A percentile compares a stretch with the other conserved stretches of the same genome.
Conservation (phyloP, 2,113 vertebrate species). For the Planiliza haematocheilus region DNA sequence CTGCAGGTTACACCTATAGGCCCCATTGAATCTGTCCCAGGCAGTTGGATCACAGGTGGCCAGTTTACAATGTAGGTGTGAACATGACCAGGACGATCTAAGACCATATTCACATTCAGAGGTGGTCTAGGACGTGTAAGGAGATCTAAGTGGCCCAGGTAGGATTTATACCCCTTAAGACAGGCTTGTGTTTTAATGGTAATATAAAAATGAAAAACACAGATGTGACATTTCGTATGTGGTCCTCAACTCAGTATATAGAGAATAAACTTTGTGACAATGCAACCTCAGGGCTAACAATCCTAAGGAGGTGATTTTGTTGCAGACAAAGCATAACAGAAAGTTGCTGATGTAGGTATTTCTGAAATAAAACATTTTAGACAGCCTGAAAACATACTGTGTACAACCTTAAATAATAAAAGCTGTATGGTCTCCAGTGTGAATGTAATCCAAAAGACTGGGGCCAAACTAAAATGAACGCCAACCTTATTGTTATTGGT, state of each 20-base stretch:
- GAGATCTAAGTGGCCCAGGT: not conserved
- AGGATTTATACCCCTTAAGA: no score
- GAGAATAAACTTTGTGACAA: not conserved
- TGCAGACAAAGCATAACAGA: constrained; percentile 9
- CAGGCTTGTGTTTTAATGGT: no score
- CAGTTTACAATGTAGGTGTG: no score
- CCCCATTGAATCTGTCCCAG: no score
- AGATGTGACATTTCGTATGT: not conserved
- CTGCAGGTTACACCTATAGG: no score
- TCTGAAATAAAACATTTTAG: not conserved
- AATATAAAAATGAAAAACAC: not conserved
- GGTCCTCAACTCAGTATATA: not conserved
- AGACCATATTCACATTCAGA: no score
- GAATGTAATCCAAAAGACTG: constrained; percentile 1
- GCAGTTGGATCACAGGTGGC: no score
- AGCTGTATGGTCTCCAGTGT: no score
- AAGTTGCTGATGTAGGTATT: constrained; percentile 5
- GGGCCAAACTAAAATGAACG: not conserved
- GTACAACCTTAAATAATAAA: not conserved
- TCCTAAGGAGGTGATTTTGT: not conserved
- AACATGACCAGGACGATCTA: no score
- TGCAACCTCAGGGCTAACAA: not conserved
- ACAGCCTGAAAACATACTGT: not conserved
- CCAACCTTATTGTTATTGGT: not conserved
- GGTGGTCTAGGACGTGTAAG: no score